phyloP scores from a whole-genome alignment of 2,113 vertebrate species.

The Chaenocephalus aceratus region DNA sequence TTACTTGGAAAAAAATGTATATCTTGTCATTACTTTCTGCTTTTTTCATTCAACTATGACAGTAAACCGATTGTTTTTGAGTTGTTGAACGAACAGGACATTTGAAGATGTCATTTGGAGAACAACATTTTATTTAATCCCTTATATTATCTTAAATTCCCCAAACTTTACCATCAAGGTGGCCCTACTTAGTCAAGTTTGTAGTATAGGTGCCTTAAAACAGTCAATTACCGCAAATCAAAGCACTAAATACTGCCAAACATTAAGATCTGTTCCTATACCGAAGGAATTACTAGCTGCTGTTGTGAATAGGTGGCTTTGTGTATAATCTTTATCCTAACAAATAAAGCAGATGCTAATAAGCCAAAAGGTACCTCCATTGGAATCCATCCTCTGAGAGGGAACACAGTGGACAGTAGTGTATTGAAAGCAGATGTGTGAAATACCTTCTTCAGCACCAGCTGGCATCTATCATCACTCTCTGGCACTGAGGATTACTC shows the following conservation, averaged over 20 bases:
- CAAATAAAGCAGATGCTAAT: conserved; percentile 43
- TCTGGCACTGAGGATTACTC: conserved; percentile 40
- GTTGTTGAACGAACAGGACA: no score
- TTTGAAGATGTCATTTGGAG: no score
- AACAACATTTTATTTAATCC: no score
- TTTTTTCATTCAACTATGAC: no score
- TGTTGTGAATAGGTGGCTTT: conserved; percentile 11
- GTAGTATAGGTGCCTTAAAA: neutral
- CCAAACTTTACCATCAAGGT: neutral
- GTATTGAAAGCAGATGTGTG: conserved; percentile 77
- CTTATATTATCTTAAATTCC: neutral
- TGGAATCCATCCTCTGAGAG: conserved; percentile 62
- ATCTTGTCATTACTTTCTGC: no score
- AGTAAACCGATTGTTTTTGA: no score
- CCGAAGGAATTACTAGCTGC: neutral
- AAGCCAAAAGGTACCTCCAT: conserved; percentile 34
- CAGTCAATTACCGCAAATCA: neutral
- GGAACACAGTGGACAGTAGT: conserved; percentile 73
- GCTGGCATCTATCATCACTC: conserved; percentile 63
- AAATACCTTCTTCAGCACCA: conserved; percentile 71
- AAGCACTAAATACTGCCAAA: neutral
- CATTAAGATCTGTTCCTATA: neutral
- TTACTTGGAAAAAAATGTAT: neutral
- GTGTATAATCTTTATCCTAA: conserved; percentile 23
- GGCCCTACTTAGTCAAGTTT: neutral